Base-by-base conservation (phyloP, 2,113 vertebrate species). In the Zosterops hypoxanthus region DNA sequence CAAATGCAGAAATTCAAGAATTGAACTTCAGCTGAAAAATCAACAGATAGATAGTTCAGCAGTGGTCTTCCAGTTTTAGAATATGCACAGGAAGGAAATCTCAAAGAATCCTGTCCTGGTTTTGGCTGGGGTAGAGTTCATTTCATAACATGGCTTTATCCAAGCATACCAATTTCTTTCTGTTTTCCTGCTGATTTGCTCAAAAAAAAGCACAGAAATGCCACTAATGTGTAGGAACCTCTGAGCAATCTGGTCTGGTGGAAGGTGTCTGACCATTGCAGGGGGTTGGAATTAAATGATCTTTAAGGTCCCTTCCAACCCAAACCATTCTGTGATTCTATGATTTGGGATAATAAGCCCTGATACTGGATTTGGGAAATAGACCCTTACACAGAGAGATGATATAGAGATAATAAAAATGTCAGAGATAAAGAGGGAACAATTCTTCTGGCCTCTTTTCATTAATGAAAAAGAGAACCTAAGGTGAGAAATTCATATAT, bases 1-100 rank as follows among this genome's bases (percentile, higher is more conserved):
- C 50, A 94, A 75, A 95, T 81, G 39, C n/a, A 90, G 70, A 92
- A 91, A 83, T 72, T 66, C 55, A 88, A 24, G 86, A 91, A 64
- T 39, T 60, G 28, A 95, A 65, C 46, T 85, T 77, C 63, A 92
- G 59, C 33, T 59, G 82, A 80, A 46, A 44, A 83, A 85, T 15
- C 28, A 64, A 28, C 18, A 78, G 44, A 49, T 1, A 75, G 28
- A 28, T 82, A 65, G 7, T 53, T 76, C 68, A 72, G 25, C 63
- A 59, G 28, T 44, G 57, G n/a, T 56, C 46, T 14, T 83, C 39
- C 20, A 29, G 15, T 52, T 82, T 60, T 69, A 71, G 16, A 70
- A 50, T 46, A 47, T 6, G 11, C 8, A 2, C 22, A 36, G 34
- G 33, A 72, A 83, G 24, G 5, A 79, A 90, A 47, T 28, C 2